phyloP scores from a whole-genome alignment of 2,888 invertebrate species.

The Nebria brevicollis region DNA sequence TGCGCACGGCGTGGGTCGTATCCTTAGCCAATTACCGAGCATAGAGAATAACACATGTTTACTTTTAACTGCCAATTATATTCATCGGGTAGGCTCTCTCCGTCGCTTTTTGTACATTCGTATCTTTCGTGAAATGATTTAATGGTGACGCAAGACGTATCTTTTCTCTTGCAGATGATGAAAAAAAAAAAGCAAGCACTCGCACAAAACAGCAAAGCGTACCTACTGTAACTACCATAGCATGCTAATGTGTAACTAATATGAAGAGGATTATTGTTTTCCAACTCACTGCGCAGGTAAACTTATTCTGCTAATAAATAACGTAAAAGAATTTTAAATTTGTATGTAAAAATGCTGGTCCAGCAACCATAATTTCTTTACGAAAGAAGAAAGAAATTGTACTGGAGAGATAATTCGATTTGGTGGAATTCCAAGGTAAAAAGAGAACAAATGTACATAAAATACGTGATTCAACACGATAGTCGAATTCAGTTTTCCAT shows the following conservation, averaged over 20 bases:
- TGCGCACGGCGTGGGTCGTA: slow-evolving; percentile 27
- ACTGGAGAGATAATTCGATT: background rate
- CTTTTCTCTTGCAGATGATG: background rate
- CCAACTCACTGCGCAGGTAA: background rate
- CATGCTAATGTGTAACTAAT: background rate
- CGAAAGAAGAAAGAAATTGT: background rate
- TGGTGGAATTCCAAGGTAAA: background rate
- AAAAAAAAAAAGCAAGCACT: background rate
- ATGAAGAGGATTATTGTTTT: slow-evolving; percentile 1
- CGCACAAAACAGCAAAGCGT: background rate
- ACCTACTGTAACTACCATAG: background rate
- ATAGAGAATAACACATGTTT: slow-evolving; percentile 40
- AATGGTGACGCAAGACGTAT: slow-evolving; percentile 33
- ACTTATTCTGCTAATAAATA: background rate
- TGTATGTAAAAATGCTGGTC: too few relatives aligned
- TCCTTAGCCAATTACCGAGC: slow-evolving; percentile 38
- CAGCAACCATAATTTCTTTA: too few relatives aligned
- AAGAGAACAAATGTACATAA: background rate
- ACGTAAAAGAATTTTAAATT: too few relatives aligned
- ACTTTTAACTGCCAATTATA: slow-evolving; percentile 44
- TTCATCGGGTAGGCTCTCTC: slow-evolving; percentile 28
- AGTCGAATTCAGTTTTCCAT: slow-evolving; percentile 11
- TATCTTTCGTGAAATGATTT: slow-evolving; percentile 38
- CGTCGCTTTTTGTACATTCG: slow-evolving; percentile 26
- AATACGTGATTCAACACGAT: background rate